Evolutionary conservation across 2,113 vertebrate species (phyloP), one percentile per base, ranked within the genome.

Genomic region (Mormoops blainvillei): DNA sequence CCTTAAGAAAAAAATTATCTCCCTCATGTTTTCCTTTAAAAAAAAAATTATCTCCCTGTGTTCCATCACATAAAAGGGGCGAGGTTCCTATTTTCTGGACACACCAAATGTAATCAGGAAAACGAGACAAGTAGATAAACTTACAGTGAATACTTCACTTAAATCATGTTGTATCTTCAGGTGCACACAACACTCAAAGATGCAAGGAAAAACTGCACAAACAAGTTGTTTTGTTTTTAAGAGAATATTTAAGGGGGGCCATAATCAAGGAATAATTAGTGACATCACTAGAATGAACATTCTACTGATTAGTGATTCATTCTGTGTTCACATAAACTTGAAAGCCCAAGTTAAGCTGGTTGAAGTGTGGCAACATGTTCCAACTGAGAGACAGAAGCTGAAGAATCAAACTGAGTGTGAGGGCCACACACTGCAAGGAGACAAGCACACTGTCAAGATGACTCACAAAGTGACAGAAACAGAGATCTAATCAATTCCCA

Each of bases 251-350:
- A 86, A 85, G 38, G 45, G 33, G 36, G 7, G 48, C 93, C 91
- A 95, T 86, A 96, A 96, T 89, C 50, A 82, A 97, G 50, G n/a
- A 45, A 56, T 93, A 96, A 95, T 89, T 76, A 96, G 77, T 89
- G 43, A 95, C 85, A 97, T 95, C 92, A 95, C 61, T 93, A 80
- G 92, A 96, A 97, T 96, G 67, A 94, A 52, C 56, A 98, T 52
- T 97, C 4, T 88, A 95, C 86, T 92, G 83, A 98, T 97, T 48
- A 92, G n/a, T 82, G 93, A 94, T 92, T 97, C 95, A 98, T 18
- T 7, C 86, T 97, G 96, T 84, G 76, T 95, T 96, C 96, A 89
- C 95, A 94, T 58, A 93, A 97, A 41, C 86, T 77, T 98, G 81
- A 96, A 97, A 95, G 88, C 81, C 28, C 90, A 95, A 71, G 94